Base-by-base conservation (phyloP, 2,888 invertebrate species). In the Mesodorylaimus sp. region DNA sequence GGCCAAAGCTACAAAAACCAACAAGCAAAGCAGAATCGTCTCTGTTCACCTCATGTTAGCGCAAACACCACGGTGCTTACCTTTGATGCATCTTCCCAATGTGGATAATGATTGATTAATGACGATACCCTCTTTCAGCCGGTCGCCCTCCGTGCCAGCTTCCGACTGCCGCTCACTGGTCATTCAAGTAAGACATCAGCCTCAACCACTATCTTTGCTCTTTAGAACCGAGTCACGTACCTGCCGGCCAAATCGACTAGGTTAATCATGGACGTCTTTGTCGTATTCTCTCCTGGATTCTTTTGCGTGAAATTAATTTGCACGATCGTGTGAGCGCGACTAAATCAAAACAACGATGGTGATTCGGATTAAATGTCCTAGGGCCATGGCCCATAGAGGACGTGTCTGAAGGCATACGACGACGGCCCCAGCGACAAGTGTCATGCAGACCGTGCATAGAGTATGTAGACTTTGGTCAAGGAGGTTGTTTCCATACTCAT, bases 171-270 rank as follows among this genome's bases (percentile, higher is more conserved):
- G 62, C 60, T 75, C 75, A 62, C 75, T 75, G 53, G 23, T n/a
- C n/a, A n/a, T n/a, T n/a, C 47, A 52, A 16, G 25, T 36, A n/a
- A 42, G 38, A 3, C 24, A 23, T 24, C 1, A 21, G 39, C 16
- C 1, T 13, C 2, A 45, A 1, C 16, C 41, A 52, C n/a, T 13
- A 21, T 10, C 36, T 36, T 36, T 36, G n/a, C 10, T 36, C 10
- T 36, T 36, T 10, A 36, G 36, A n/a, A n/a, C n/a, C 38, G 24
- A 13, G 50, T 16, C 2, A 32, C 56, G 52, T 58, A 74, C 73
- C 73, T 74, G 55, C 73, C 74, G 45, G 76, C 75, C 58, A 76
- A 63, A 61, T 76, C 76, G 19, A 76, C 75, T 49, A 76, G 62
- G 60, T 75, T 75, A 52, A 74, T 66, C 41, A 71, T 61, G 1